These are phyloP conservation scores for Crotalus tigris DNA, from an alignment of 2,113 vertebrate genomes.

Conservation along the genomic window DNA sequence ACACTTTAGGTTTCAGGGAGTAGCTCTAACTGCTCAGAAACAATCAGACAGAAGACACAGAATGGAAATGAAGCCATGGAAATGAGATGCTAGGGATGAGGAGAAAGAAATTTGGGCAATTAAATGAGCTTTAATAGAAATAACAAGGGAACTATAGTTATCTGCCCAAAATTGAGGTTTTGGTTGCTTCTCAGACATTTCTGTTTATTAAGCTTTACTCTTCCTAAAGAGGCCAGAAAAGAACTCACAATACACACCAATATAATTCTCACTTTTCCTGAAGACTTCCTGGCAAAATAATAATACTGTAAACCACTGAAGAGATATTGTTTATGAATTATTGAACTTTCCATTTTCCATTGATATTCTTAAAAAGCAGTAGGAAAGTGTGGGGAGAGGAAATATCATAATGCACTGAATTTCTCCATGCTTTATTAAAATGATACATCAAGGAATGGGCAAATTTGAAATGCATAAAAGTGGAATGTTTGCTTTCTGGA, in stretches of 20 bases:
- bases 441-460: conserved; percentile 36
- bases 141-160: background rate
- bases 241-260: conserved; percentile 7
- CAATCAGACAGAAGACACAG: background rate
- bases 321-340: conserved; percentile 37
- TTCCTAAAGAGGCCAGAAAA: conserved; percentile 38
- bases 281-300: conserved; percentile 4
- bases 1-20: background rate
- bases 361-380: conserved; percentile 23
- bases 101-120: background rate
- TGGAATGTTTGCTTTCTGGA: conserved; percentile 36
- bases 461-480: conserved; percentile 31
- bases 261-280: conserved; percentile 32
- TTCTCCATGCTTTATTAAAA: conserved; percentile 32
- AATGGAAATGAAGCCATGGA: accelerated
- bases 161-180: conserved; percentile 12
- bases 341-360: conserved; percentile 45
- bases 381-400: conserved; percentile 38
- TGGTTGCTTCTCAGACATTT: conserved; percentile 21
- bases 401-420: conserved; percentile 40
- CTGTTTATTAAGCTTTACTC: conserved; percentile 34
- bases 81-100: background rate
- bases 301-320: background rate
- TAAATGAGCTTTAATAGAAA: background rate
- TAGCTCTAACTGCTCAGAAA: background rate